phyloP scores from a whole-genome alignment of 1,140 invertebrate species.

The Microplitis demolitor region DNA sequence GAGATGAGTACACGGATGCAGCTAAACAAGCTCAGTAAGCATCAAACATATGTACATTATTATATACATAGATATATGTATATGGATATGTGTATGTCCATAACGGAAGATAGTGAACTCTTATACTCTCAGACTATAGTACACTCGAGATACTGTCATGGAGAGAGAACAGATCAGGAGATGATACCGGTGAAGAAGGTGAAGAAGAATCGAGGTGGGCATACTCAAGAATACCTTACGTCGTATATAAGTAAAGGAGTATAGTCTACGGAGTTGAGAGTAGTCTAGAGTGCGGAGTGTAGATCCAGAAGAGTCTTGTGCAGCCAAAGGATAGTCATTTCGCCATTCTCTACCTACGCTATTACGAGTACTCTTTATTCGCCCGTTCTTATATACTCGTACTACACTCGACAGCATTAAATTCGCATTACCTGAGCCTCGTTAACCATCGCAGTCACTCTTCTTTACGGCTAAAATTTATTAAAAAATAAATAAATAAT shows the following conservation, averaged over 20 bases:
- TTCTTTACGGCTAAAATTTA: too few species aligned
- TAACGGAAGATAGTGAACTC: too few species aligned
- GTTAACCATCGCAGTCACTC: background rate
- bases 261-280: too few species aligned
- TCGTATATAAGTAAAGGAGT: background rate
- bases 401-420: slow-evolving; percentile 16
- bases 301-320: background rate
- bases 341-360: background rate
- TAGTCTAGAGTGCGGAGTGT: background rate
- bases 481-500: too few species aligned
- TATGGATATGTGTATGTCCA: too few species aligned
- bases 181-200: background rate
- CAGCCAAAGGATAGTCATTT: background rate
- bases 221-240: background rate
- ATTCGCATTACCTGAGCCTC: slow-evolving; percentile 12
- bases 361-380: slow-evolving; percentile 10
- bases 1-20: too few species aligned
- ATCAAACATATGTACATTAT: too few species aligned
- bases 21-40: too few species aligned
- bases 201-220: background rate
- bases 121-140: too few species aligned
- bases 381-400: slow-evolving; percentile 5
- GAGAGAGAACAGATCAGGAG: background rate
- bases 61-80: too few species aligned
- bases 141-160: background rate